Conservation (phyloP, 2,113 vertebrate genomes). For the Dendrocopos noguchii region DNA sequence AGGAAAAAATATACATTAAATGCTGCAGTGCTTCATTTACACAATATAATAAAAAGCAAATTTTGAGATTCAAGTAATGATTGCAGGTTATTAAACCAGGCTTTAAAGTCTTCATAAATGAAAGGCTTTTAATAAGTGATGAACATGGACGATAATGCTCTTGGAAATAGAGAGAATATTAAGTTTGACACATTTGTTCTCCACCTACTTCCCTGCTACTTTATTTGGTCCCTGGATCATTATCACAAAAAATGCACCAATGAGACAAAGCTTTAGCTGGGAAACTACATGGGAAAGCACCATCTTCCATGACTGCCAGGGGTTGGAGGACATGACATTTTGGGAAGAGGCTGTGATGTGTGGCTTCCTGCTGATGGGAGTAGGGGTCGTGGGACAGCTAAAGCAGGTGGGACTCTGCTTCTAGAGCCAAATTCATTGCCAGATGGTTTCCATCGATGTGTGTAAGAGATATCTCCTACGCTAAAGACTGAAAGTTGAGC, state of each 20-base stretch:
- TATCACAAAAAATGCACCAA: background rate
- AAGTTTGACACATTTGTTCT: constrained; percentile 29
- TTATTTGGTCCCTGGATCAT: background rate
- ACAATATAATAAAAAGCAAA: constrained; percentile 54
- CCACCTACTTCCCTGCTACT: background rate
- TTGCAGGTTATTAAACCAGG: constrained; percentile 58
- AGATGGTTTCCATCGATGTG: background rate
- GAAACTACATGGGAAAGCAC: background rate
- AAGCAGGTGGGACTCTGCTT: background rate
- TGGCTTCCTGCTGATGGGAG: background rate
- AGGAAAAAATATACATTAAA: constrained; percentile 28
- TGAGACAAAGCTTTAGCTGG: background rate
- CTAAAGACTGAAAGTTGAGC: accelerated
- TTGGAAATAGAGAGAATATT: constrained; percentile 41
- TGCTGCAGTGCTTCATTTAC: constrained; percentile 35
- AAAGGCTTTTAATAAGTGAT: constrained; percentile 65
- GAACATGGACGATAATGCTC: constrained; percentile 22
- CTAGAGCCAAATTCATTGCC: background rate
- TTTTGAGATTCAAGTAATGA: constrained; percentile 58
- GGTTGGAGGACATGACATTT: background rate
- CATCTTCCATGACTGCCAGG: background rate
- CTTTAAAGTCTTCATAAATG: constrained; percentile 59
- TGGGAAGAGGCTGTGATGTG: background rate
- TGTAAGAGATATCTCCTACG: background rate
- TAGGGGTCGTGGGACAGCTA: accelerated